Base-by-base conservation (phyloP, 2,888 invertebrate genomes). In the Venusia cambrica region DNA sequence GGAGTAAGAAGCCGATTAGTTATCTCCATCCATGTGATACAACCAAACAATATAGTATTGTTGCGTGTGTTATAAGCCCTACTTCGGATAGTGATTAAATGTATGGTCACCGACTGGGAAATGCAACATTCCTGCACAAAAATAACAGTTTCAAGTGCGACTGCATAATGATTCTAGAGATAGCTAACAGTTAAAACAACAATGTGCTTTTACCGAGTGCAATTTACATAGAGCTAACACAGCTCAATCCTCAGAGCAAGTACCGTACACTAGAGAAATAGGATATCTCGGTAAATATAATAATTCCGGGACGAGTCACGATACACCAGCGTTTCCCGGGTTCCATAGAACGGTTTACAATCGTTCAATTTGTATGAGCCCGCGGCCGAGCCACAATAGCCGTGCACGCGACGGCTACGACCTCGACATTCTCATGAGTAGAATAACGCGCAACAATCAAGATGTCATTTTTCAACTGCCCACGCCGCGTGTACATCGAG, bases 381-480 rank as follows among this genome's bases (percentile, higher is more conserved):
- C 57, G 67, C 63, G 67, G 77, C 75, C 57, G 60, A 60, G 16
- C 56, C 60, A 81, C 81, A 83, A 83, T 80, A 63, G 75, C 60
- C 52, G 62, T 72, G 72, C 84, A 81, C 81, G 81, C 83, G 80
- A 83, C 74, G 70, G 68, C 8, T 29, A 62, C 61, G 54, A 55
- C 56, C 65, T 61, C 72, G 64, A 79, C 78, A 79, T 83, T 83
- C 83, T 79, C 83, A 80, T 83, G 77, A 80, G 78, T 76, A 73
- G 81, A 80, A 81, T 84, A 84, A 80, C 83, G 78, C 74, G 75
- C 75, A 84, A 85, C 85, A 87, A 87, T 85, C 85, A 85, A 85
- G 87, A 87, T 87, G 85, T 87, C 84, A 87, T 87, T 85, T 87
- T 85, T 87, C 85, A 87, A 83, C 87, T 83, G 81, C 85, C 87